Evolutionary conservation across 2,797 vertebrate species (phyloP), one percentile per base, ranked within the genome.

Genomic region (Buphagus erythrorhynchus): DNA sequence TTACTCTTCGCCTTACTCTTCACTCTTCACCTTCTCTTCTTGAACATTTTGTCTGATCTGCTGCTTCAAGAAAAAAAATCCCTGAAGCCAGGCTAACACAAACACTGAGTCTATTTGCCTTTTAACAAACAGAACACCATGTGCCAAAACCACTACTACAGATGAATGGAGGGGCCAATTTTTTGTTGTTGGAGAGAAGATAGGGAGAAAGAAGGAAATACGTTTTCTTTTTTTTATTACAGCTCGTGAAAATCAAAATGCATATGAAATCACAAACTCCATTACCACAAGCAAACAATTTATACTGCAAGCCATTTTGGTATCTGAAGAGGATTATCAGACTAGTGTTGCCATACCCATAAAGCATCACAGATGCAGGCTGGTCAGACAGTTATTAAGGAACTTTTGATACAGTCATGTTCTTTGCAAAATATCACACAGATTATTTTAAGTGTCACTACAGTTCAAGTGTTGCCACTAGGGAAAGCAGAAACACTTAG

Each of bases 391-490:
- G 35, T 45, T 86, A 36, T 46, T 72, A 72, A 72, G 78, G 36
- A 66, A 75, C 51, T 65, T 88, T 18, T 40, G 36, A 84, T 69
- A 90, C 35, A 72, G 29, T 15, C 54, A 35, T 25, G 54, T 57
- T 90, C 46, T 90, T 68, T 54, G n/a, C 48, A 73, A 84, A 96
- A 95, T 0, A 88, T 19, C 14, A 73, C 6, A 20, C 2, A 26
- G 52, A 51, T 58, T 67, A 63, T 54, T 66, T 67, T 36, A 88
- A 67, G 62, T 38, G 63, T 73, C 69, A 43, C 40, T 71, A 69
- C 18, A 90, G 16, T 88, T 78, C 68, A 95, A 94, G 84, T 83
- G 83, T 69, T 92, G 42, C 54, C 93, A 87, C 75, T 63, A 85
- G 11, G 58, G 48, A 95, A 95, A 85, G 88, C 77, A 95, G 42